Conservation (phyloP, 2,888 invertebrate species). For the Melanargia galathea region DNA sequence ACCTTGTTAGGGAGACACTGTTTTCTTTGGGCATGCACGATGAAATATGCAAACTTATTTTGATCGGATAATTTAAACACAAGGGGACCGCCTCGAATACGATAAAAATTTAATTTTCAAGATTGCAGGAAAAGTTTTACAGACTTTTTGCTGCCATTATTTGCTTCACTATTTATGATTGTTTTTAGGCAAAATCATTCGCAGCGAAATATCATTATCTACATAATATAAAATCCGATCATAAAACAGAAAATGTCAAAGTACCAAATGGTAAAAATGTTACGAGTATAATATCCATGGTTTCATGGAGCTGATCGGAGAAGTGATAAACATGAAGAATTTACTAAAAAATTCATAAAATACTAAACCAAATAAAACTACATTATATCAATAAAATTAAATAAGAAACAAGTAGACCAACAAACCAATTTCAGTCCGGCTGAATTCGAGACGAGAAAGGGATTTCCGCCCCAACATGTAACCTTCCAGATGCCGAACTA, state of each 20-base stretch:
- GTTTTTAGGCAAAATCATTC: background rate
- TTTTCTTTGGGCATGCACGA: conserved; percentile 39
- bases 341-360: too few relatives aligned
- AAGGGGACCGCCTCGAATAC: background rate
- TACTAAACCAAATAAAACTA: background rate
- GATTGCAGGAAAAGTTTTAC: background rate
- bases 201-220: background rate
- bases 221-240: background rate
- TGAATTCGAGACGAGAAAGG: conserved; percentile 53
- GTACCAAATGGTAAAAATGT: too few relatives aligned
- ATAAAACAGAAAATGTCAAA: background rate
- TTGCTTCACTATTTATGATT: background rate
- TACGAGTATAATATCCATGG: too few relatives aligned
- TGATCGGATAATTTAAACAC: conserved; percentile 49
- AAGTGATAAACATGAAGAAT: background rate
- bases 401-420: background rate
- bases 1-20: conserved; percentile 44
- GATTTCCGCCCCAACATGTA: conserved; percentile 55
- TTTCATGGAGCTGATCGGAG: too few relatives aligned
- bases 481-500: conserved; percentile 56
- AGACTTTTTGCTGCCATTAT: background rate
- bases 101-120: background rate
- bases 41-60: conserved; percentile 49
- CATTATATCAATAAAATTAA: too few relatives aligned
- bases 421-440: conserved; percentile 49